Evolutionary conservation across 2,797 vertebrate genomes (phyloP).

Genomic region (Craterocephalus amniculus): DNA sequence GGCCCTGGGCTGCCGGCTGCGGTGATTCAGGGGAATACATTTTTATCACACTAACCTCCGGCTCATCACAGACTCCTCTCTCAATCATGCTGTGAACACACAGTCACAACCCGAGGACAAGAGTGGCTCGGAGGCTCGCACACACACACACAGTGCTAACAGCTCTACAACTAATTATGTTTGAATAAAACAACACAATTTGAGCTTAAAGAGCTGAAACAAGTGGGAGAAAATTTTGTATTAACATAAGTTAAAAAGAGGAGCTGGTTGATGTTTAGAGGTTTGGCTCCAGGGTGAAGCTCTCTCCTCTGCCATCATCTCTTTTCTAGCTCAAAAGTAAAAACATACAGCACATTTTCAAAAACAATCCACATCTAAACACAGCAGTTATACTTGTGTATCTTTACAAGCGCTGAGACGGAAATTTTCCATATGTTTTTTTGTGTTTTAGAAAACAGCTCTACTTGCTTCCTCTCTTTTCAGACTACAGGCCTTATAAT

Average conservation of each 20-base stretch:
- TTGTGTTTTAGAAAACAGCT: conserved; percentile 35
- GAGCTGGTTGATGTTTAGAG: conserved; percentile 57
- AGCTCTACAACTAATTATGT: conserved; percentile 72
- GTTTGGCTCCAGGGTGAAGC: conserved; percentile 56
- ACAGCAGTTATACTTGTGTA: conserved; percentile 49
- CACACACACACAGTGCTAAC: conserved; percentile 41
- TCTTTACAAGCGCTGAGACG: conserved; percentile 49
- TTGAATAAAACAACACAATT: conserved; percentile 77
- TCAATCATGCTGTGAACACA: conserved; percentile 73
- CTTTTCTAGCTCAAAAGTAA: conserved; percentile 40
- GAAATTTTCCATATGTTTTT: conserved; percentile 12
- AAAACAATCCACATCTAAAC: conserved; percentile 62
- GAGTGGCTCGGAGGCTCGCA: conserved; percentile 58
- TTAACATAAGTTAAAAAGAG: conserved; percentile 75
- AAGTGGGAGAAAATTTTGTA: conserved; percentile 54
- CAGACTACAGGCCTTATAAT: conserved; percentile 41
- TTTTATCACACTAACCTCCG: conserved; percentile 69
- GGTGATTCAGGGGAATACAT: conserved; percentile 75
- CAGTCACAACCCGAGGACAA: conserved; percentile 70
- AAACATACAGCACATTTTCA: conserved; percentile 54
- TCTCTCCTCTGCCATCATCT: conserved; percentile 34
- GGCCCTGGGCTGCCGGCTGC: conserved; percentile 69
- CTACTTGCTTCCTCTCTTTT: conserved; percentile 27
- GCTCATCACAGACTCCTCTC: conserved; percentile 69
- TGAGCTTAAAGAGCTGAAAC: conserved; percentile 67